A percentile compares a stretch with the other conserved stretches of the same genome.
Evolutionary conservation across 2,888 invertebrate genomes (phyloP).

Genomic region (Sarcophaga subvicina): DNA sequence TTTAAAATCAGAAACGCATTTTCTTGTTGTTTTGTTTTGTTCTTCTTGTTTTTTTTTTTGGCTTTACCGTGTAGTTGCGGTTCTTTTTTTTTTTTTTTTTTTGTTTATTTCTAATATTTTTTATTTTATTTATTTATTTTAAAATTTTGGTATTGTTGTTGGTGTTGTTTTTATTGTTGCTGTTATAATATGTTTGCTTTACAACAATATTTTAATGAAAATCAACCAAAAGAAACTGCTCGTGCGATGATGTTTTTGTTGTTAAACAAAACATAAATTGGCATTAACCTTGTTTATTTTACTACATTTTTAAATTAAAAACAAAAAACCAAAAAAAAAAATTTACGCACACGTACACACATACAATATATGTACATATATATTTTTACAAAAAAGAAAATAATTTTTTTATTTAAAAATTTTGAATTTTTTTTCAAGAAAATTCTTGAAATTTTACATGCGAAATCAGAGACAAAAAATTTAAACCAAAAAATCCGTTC

Average conservation of each 20-base stretch:
- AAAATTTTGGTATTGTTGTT: neutral
- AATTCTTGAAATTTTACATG: constrained; percentile 15
- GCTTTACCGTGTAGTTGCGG: constrained; percentile 10
- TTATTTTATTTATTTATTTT: constrained; percentile 36
- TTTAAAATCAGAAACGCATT: neutral
- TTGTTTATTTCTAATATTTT: constrained; percentile 49
- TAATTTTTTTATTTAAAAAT: neutral
- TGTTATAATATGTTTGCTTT: constrained; percentile 4
- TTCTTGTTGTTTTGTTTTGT: neutral
- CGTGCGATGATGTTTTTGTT: neutral
- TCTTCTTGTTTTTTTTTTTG: neutral
- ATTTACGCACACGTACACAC: no score
- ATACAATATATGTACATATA: no score
- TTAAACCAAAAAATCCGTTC: no score
- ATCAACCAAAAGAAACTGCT: no score
- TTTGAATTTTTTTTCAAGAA: neutral
- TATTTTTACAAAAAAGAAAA: neutral
- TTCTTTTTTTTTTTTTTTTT: neutral
- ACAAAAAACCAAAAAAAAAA: no score
- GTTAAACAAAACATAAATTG: constrained; percentile 47
- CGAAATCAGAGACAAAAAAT: no score
- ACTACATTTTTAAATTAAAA: neutral
- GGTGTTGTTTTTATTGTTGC: constrained; percentile 3
- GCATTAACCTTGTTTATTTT: constrained; percentile 63
- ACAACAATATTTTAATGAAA: constrained; percentile 6